Evolutionary conservation across 1,140 invertebrate species (phyloP).

Genomic region (Cryptotermes secundus): DNA sequence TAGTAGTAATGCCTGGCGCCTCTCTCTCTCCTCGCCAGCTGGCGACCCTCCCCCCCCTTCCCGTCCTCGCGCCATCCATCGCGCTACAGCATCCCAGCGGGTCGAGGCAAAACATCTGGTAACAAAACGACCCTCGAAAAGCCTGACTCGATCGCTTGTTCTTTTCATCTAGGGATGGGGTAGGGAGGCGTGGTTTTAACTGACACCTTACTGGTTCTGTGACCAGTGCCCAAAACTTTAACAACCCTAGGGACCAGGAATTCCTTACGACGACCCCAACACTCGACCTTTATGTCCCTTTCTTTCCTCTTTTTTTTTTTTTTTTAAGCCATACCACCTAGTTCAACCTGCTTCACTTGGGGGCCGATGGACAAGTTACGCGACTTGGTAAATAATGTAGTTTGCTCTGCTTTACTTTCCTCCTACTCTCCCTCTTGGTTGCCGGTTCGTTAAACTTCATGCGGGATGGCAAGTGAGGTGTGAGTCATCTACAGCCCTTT

Average conservation of each 20-base stretch:
- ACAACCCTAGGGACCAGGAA: not conserved
- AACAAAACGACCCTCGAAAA: conserved; percentile 6
- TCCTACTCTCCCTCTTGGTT: not conserved
- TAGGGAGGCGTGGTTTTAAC: not conserved
- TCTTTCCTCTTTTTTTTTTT: not conserved
- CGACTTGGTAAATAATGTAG: conserved; percentile 11
- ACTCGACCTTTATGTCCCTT: not conserved
- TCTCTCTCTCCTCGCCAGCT: not conserved
- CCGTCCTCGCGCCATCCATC: no score
- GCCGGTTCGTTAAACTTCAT: conserved; percentile 15
- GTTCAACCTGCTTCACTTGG: not conserved
- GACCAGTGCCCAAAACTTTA: not conserved
- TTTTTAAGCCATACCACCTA: not conserved
- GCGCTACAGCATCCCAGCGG: not conserved
- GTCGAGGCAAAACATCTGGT: conserved; percentile 6
- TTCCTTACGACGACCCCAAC: not conserved
- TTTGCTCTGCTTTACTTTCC: not conserved
- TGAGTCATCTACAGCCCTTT: not conserved
- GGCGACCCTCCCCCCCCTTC: not conserved
- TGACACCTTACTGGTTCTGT: not conserved
- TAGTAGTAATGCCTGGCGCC: not conserved
- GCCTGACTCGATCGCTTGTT: not conserved
- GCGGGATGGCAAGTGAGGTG: not conserved
- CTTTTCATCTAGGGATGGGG: not conserved
- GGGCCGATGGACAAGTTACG: no score